A percentile compares a stretch with the other conserved stretches of the same genome.
phyloP scores from a whole-genome alignment of 1,140 invertebrate genomes.

The Lepidurus packardi region DNA sequence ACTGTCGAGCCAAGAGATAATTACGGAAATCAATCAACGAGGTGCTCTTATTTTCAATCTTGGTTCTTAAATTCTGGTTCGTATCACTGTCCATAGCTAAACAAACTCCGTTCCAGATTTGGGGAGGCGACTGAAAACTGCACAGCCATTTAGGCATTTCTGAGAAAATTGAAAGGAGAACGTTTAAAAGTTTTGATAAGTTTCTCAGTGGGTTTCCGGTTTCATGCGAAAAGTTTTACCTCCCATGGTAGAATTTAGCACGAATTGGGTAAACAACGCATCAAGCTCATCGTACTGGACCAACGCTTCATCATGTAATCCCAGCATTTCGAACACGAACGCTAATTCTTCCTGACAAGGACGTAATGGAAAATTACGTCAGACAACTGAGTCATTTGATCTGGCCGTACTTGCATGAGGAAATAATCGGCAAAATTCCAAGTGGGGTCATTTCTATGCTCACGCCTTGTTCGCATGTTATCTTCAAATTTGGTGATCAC shows the following conservation, averaged over 20 bases:
- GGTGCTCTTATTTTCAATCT: constrained; percentile 61
- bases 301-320: constrained; percentile 85
- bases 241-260: constrained; percentile 81
- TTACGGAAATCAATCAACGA: constrained; percentile 84
- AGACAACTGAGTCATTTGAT: not conserved
- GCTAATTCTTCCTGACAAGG: constrained; percentile 82
- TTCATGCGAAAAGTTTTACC: constrained; percentile 46
- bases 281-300: constrained; percentile 96
- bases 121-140: constrained; percentile 66
- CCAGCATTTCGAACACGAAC: constrained; percentile 89
- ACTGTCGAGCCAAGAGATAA: constrained; percentile 90
- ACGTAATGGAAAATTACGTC: constrained; percentile 25
- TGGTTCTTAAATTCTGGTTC: constrained; percentile 60
- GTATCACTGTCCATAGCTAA: constrained; percentile 63
- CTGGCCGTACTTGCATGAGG: constrained; percentile 67
- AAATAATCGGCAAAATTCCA: constrained; percentile 96
- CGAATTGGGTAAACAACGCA: constrained; percentile 93
- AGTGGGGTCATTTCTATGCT: constrained; percentile 77
- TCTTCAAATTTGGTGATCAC: constrained; percentile 82
- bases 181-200: constrained; percentile 24
- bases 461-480: constrained; percentile 78
- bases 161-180: constrained; percentile 40
- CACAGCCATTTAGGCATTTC: constrained; percentile 74
- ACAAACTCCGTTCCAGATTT: constrained; percentile 64
- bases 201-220: not conserved